Evolutionary conservation across 2,888 invertebrate species (phyloP).

Genomic region (Patella ulyssiponensis): DNA sequence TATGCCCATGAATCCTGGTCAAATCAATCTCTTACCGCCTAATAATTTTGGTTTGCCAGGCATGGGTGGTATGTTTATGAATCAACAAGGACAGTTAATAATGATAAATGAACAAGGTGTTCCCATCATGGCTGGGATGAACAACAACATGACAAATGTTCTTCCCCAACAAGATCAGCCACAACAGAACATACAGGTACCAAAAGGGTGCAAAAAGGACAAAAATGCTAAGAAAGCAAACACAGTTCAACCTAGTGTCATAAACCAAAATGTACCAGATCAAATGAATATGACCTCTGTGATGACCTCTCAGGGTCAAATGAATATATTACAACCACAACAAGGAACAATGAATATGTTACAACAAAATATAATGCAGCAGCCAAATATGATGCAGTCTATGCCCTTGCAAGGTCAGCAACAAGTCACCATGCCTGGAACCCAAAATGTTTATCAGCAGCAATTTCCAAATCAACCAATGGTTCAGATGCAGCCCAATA

Average conservation of each 20-base stretch:
- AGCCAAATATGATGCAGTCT: conserved; percentile 26
- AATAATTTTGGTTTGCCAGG: conserved; percentile 24
- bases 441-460: conserved; percentile 11
- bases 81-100: conserved; percentile 57
- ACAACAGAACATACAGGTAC: conserved; percentile 7
- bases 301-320: neutral
- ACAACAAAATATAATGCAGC: conserved; percentile 23
- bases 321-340: conserved; percentile 13
- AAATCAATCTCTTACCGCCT: conserved; percentile 24
- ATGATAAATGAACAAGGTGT: conserved; percentile 61
- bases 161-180: conserved; percentile 10
- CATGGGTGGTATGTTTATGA: conserved; percentile 31
- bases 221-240: neutral
- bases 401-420: conserved; percentile 23
- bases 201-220: conserved; percentile 2
- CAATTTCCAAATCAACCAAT: neutral
- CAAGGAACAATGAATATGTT: conserved; percentile 28
- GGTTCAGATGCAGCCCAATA: conserved; percentile 8
- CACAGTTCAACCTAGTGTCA: neutral
- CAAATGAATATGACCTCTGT: neutral
- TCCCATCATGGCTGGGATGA: conserved; percentile 38
- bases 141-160: neutral
- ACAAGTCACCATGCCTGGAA: conserved; percentile 22
- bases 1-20: conserved; percentile 47
- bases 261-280: conserved; percentile 11